Evolutionary conservation across 2,797 vertebrate species (phyloP).

Genomic region (Tokudaia tokunoshimensis): DNA sequence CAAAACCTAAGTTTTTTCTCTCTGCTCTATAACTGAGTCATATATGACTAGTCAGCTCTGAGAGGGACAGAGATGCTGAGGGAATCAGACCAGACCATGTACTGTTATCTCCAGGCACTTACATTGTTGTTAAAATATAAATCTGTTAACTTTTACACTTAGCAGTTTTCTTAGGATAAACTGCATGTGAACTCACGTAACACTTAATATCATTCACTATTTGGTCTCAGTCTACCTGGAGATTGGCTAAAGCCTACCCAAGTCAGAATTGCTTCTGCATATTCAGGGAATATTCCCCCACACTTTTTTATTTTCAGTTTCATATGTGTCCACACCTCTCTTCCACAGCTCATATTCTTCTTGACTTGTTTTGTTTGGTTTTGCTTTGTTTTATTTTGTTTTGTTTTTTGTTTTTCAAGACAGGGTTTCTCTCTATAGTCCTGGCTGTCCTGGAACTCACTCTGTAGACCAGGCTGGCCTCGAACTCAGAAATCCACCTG

Average conservation of each 20-base stretch:
- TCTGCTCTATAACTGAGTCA: slow-evolving; percentile 14
- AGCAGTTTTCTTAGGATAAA: neutral
- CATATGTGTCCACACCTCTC: neutral
- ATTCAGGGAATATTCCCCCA: neutral
- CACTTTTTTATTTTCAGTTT: neutral
- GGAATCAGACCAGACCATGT: neutral
- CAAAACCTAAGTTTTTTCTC: neutral
- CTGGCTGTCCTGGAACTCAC: no score
- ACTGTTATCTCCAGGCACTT: neutral
- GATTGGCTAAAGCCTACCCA: neutral
- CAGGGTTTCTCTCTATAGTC: no score
- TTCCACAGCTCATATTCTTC: neutral
- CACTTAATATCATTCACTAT: slow-evolving; percentile 18
- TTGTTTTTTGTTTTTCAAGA: no score
- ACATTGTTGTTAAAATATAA: neutral
- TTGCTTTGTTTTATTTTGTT: no score
- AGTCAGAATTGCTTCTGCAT: neutral
- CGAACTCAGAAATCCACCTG: no score
- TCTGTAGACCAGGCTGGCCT: no score
- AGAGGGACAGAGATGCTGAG: neutral
- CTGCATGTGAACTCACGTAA: neutral
- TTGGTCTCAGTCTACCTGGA: neutral
- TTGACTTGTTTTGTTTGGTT: neutral
- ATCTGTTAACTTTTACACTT: slow-evolving; percentile 4
- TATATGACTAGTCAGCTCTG: slow-evolving; percentile 17